phyloP scores from a whole-genome alignment of 2,113 vertebrate species.

The Australoheros scitulus region DNA sequence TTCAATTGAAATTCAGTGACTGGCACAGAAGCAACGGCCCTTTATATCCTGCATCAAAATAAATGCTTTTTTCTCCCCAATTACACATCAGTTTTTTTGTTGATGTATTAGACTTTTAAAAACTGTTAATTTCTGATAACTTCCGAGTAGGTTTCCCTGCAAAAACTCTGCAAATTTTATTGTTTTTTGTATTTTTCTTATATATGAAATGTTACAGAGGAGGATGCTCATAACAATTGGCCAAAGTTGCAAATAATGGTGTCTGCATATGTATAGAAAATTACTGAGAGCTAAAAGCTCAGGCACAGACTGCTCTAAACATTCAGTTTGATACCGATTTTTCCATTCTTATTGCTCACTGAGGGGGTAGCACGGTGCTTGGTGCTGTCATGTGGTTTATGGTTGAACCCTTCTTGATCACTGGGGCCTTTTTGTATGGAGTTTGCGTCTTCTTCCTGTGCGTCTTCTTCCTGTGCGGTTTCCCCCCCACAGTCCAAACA shows the following conservation, averaged over 20 bases:
- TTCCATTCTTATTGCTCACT: accelerated
- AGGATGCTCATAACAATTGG: background rate
- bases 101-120: background rate
- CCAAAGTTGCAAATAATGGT: background rate
- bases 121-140: accelerated
- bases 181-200: background rate
- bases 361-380: background rate
- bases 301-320: no score
- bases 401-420: background rate
- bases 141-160: background rate
- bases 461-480: no score
- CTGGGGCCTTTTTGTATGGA: background rate
- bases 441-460: accelerated
- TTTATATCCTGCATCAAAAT: background rate
- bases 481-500: accelerated
- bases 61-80: background rate
- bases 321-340: no score
- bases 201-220: background rate
- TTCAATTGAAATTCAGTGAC: background rate
- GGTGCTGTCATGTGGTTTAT: background rate
- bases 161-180: background rate
- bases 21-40: background rate
- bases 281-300: background rate
- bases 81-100: background rate
- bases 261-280: background rate